phyloP scores from a whole-genome alignment of 2,113 vertebrate species.

The Protobothrops flavoviridis region DNA sequence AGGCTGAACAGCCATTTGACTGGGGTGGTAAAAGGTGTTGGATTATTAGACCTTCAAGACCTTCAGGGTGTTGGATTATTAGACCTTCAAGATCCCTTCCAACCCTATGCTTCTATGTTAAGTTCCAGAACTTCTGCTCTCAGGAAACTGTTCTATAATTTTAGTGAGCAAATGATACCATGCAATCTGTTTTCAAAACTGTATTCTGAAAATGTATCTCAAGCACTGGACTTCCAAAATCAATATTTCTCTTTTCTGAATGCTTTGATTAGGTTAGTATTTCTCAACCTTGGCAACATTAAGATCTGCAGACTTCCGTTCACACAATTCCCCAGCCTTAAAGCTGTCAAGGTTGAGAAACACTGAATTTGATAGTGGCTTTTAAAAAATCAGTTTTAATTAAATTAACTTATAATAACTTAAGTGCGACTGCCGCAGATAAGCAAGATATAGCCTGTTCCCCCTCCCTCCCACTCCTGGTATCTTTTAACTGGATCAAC shows the following conservation, averaged over 20 bases:
- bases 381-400: not conserved
- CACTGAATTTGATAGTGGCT: not conserved
- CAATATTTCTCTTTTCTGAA: not conserved
- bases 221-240: not conserved
- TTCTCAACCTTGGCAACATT: not conserved
- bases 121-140: not conserved
- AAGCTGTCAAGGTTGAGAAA: not conserved
- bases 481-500: not conserved
- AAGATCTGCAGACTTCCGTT: not conserved
- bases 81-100: not conserved
- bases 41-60: not conserved
- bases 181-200: constrained; percentile 9
- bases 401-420: constrained; percentile 1
- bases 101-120: not conserved
- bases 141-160: constrained; percentile 13
- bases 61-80: not conserved
- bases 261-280: not conserved
- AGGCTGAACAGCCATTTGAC: not conserved
- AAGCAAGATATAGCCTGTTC: not conserved
- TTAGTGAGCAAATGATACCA: constrained; percentile 18
- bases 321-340: not conserved
- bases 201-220: not conserved
- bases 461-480: not conserved
- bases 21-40: not conserved
- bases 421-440: not conserved